Percentiles rank a stretch among this genome's conserved stretches.
Conservation (phyloP, 2,888 invertebrate species). For the Mesoligia furuncula region DNA sequence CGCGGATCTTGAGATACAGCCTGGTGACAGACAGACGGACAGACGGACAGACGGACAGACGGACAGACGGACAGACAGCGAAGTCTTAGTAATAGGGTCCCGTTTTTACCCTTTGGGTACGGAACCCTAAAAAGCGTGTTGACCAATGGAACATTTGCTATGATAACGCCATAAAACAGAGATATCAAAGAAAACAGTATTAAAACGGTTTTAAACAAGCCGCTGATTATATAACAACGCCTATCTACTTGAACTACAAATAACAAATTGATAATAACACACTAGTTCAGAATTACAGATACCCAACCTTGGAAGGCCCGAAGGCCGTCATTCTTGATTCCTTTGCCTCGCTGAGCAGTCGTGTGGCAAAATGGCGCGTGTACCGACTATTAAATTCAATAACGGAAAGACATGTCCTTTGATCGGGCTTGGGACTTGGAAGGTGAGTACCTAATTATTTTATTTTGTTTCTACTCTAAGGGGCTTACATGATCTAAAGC, state of each 20-base stretch:
- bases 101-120: too few relatives aligned
- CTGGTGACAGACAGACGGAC: too few relatives aligned
- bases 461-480: neutral
- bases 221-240: constrained; percentile 44
- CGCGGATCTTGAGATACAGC: too few relatives aligned
- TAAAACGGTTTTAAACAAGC: constrained; percentile 28
- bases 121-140: neutral
- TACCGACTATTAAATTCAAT: constrained; percentile 58
- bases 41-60: too few relatives aligned
- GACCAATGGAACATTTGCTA: constrained; percentile 15
- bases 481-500: too few relatives aligned
- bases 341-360: constrained; percentile 23
- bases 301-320: constrained; percentile 24
- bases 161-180: neutral
- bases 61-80: too few relatives aligned
- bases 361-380: constrained; percentile 53
- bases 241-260: constrained; percentile 38
- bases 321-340: constrained; percentile 27
- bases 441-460: constrained; percentile 53
- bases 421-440: constrained; percentile 69
- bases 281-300: constrained; percentile 6
- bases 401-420: constrained; percentile 75
- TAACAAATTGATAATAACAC: constrained; percentile 53
- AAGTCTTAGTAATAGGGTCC: too few relatives aligned
- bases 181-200: constrained; percentile 20